A percentile compares a stretch with the other conserved stretches of the same genome.
These are phyloP conservation scores for Lerista edwardsae DNA, from an alignment of 2,797 vertebrate species.

Conservation along the genomic window DNA sequence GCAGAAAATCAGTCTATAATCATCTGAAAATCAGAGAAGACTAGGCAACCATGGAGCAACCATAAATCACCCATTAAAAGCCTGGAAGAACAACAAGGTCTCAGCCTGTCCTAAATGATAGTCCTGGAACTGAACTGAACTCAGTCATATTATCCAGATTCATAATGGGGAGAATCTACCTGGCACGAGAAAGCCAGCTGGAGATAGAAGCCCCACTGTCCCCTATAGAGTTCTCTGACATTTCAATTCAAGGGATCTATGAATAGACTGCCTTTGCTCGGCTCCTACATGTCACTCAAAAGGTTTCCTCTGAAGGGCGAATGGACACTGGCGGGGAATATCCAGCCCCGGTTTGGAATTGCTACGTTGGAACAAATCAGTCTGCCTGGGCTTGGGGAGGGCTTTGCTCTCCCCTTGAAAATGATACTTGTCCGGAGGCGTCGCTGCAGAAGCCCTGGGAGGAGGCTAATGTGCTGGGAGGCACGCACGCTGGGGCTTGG, in stretches of 20 bases:
- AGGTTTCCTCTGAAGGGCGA: neutral
- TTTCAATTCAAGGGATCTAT: neutral
- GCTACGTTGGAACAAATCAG: neutral
- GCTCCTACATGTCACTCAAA: neutral
- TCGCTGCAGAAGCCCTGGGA: neutral
- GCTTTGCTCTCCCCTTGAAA: neutral
- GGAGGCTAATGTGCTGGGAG: neutral
- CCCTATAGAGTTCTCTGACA: neutral
- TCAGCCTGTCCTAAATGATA: neutral
- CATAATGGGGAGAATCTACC: neutral
- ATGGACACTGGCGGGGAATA: neutral
- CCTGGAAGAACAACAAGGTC: too few relatives aligned
- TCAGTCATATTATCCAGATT: neutral
- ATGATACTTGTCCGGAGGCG: conserved; percentile 10
- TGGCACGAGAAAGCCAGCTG: accelerated
- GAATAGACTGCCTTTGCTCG: neutral
- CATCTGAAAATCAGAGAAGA: too few relatives aligned
- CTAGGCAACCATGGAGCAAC: too few relatives aligned
- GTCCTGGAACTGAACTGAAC: conserved; percentile 22
- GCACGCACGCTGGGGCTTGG: neutral
- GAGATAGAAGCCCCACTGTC: neutral
- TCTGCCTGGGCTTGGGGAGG: accelerated
- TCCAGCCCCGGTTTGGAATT: conserved; percentile 1
- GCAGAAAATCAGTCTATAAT: too few relatives aligned
- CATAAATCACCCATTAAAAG: too few relatives aligned